These are phyloP conservation scores for Chlorops oryzae DNA, from an alignment of 1,140 invertebrate genomes.

Conservation along the genomic window DNA sequence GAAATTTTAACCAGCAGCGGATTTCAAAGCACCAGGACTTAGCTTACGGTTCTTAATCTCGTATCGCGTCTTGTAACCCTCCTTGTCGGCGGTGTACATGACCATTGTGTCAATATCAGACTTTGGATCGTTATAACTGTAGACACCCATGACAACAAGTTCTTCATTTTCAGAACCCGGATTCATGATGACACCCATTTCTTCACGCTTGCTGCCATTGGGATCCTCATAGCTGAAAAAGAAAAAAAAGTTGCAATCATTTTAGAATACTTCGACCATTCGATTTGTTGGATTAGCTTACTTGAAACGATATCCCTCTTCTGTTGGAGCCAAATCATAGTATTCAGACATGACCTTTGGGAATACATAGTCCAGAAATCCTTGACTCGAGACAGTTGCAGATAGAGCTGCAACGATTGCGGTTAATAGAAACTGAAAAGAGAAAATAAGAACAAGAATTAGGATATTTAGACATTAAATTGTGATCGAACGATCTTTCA, in stretches of 20 bases:
- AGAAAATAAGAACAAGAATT: background rate
- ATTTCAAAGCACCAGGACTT: conserved; percentile 34
- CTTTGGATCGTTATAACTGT: conserved; percentile 33
- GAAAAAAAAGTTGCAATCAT: background rate
- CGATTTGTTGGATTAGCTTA: conserved; percentile 13
- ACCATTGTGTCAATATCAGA: conserved; percentile 37
- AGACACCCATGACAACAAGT: conserved; percentile 42
- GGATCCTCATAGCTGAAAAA: conserved; percentile 29
- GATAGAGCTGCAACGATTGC: conserved; percentile 30
- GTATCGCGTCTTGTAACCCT: conserved; percentile 40
- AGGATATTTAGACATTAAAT: background rate
- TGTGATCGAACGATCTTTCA: too few species aligned
- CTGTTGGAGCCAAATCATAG: conserved; percentile 22
- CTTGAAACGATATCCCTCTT: conserved; percentile 37
- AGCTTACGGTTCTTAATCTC: conserved; percentile 40
- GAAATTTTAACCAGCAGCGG: conserved; percentile 38
- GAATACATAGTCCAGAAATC: conserved; percentile 24
- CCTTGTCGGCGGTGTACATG: conserved; percentile 45
- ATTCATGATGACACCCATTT: conserved; percentile 41
- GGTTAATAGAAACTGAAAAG: conserved; percentile 25
- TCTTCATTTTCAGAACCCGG: conserved; percentile 35
- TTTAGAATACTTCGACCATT: background rate
- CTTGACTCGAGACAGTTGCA: conserved; percentile 27
- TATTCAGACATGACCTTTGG: conserved; percentile 22
- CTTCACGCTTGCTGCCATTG: conserved; percentile 40